phyloP scores from a whole-genome alignment of 2,797 vertebrate species.

The Nyctalus aviator region DNA sequence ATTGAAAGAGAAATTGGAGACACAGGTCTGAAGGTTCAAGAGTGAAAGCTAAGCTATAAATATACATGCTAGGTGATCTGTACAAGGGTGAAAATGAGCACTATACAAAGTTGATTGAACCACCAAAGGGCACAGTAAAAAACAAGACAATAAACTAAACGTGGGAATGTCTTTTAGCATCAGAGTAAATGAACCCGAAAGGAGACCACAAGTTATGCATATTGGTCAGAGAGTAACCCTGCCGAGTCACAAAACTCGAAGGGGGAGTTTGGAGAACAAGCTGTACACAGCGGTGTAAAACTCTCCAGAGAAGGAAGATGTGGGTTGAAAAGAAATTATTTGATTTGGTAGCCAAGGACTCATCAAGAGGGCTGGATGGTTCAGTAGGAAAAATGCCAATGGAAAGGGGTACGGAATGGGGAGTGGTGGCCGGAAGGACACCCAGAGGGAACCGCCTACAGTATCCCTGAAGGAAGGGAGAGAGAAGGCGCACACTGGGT shows the following conservation, averaged over 20 bases:
- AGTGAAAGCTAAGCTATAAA: not conserved
- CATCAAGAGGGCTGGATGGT: not conserved
- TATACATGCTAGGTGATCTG: not conserved
- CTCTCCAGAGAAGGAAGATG: not conserved
- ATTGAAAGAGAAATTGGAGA: not conserved
- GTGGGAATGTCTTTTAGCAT: not conserved
- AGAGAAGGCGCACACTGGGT: not conserved
- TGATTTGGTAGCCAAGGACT: not conserved
- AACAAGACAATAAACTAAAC: not conserved
- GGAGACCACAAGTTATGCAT: not conserved
- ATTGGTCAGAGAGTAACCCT: not conserved
- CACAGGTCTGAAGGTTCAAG: not conserved
- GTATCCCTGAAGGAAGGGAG: not conserved
- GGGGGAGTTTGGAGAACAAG: not conserved
- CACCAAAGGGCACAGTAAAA: slow-evolving; percentile 2
- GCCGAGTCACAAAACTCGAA: not conserved
- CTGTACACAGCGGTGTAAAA: not conserved
- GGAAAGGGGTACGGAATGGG: not conserved
- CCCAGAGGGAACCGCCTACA: not conserved
- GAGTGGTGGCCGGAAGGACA: not conserved
- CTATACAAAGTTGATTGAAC: not conserved
- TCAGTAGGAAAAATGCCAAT: not conserved
- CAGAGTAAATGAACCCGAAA: not conserved
- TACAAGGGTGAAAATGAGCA: not conserved
- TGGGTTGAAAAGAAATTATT: not conserved